A percentile compares a stretch with the other conserved stretches of the same genome.
phyloP scores from a whole-genome alignment of 2,888 invertebrate genomes.

The Sarcophaga caerulescens region DNA sequence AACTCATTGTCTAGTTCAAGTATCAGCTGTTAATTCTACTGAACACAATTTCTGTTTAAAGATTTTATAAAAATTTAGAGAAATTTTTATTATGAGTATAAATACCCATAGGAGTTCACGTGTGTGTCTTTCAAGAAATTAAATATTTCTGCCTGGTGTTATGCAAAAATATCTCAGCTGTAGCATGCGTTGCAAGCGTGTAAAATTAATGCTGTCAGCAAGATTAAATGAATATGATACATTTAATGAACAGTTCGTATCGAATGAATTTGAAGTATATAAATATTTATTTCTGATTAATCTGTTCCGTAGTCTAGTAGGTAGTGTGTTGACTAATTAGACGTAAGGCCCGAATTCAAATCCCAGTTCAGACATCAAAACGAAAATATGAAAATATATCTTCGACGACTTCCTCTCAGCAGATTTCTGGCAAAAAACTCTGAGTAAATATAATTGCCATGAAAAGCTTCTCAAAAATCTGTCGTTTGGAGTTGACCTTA shows the following conservation, averaged over 20 bases:
- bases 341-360: no score
- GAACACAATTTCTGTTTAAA: background rate
- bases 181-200: slow-evolving; percentile 43
- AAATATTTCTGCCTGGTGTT: slow-evolving; percentile 8
- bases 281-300: no score
- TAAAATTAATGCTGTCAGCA: slow-evolving; percentile 26
- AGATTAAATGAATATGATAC: slow-evolving; percentile 27
- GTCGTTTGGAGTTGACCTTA: no score
- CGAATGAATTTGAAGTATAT: slow-evolving; percentile 16
- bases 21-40: slow-evolving; percentile 16
- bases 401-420: no score
- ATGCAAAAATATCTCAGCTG: background rate
- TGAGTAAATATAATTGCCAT: no score
- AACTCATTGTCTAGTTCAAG: slow-evolving; percentile 45
- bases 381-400: no score
- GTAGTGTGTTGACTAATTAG: no score
- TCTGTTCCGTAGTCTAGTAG: no score
- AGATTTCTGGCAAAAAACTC: no score
- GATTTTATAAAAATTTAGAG: background rate
- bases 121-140: slow-evolving; percentile 17
- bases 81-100: background rate
- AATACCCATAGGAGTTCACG: background rate
- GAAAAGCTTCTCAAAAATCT: no score
- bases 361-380: no score
- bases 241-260: background rate